Base-by-base conservation (phyloP, 1,140 invertebrate genomes). In the Platorchestia sp. region DNA sequence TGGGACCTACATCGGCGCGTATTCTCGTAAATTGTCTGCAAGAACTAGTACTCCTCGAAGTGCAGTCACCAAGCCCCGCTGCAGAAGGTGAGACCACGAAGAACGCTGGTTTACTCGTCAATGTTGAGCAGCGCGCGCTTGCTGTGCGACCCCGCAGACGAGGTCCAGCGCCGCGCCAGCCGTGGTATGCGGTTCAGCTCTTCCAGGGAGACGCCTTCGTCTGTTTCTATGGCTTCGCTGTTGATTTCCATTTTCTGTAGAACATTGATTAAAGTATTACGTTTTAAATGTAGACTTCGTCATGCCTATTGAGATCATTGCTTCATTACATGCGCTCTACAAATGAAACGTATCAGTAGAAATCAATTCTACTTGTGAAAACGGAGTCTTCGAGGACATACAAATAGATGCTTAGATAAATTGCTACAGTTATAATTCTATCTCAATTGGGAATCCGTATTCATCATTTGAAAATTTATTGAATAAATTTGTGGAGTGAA, bases 241-340 rank as follows among this genome's bases (percentile, higher is more conserved):
- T 95, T 86, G 44, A 95, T 95, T 59, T 95, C 95, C 95, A 95
- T 95, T 86, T 95, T 95, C 95, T 95, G 59, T 42, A 89, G 36
- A 42, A 44, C 7, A 6, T 86, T 86, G 7, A 86, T 86, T 6
- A 86, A 86, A 7, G 36, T 86, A 86, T 14, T 6, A 86, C 86
- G 7, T 86, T 14, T 86, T 40, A 36, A 86, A 86, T 86, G 36
- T n/a, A 86, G 7, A 40, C 36, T 40, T 86, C 41, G 7, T 86
- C 36, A 7, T 86, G 5, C 36, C 86, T 86, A 86, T 51, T 51
- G 47, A 51, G 47, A 51, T 51, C 6, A 51, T 7, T 19, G 19
- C 19, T 19, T 7, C 47, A 51, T 51, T 51, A 19, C 6, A 51
- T 10, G 47, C 19, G 19, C 47, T 51, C 19, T 51, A 51, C 47